Base-by-base conservation (phyloP, 2,113 vertebrate genomes). In the Benitochromis conjunctus region DNA sequence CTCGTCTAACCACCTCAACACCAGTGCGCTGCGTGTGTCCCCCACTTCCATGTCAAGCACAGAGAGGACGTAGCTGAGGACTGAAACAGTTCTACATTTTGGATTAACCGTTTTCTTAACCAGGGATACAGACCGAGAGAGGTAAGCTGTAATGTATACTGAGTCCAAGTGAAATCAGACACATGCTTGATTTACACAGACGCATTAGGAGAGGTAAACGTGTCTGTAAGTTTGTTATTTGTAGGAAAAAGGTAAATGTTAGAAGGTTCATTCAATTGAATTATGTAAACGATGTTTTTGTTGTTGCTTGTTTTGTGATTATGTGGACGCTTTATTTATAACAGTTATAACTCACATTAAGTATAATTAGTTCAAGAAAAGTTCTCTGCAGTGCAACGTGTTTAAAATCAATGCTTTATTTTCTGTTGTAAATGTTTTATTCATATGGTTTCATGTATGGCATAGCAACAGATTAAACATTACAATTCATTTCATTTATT, bases 121-220 rank as follows among this genome's bases (percentile, higher is more conserved):
- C 26, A 21, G 48, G 79, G 41, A 85, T 10, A 77, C 46, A 26
- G 58, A 62, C 21, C 2, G 11, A 62, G 29, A 88, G 41, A 85
- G 94, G 93, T 94, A 74, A 91, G 92, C 1, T 11, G 26, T 18
- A 9, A 60, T 29, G 14, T 8, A 14, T 21, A 26, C 5, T 5
- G 19, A n/a, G 3, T 60, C 56, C 41, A 19, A 60, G 12, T 48
- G 56, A 48, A 19, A 43, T 60, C 8, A 76, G 41, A 51, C 6
- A 1, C 38, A 46, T 71, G 21, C 21, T n/a, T 53, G 26, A 18
- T 53, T 76, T 13, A 13, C 43, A 4, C 43, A 51, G 24, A 76
- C 3, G 2, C 43, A 76, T 46, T 29, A 76, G 46, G 18, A 76
- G 24, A 53, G 6, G 18, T 53, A 76, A 76, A 3, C 0, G 38